These are phyloP conservation scores for Zapus hudsonius DNA, from an alignment of 2,113 vertebrate genomes.

Conservation along the genomic window DNA sequence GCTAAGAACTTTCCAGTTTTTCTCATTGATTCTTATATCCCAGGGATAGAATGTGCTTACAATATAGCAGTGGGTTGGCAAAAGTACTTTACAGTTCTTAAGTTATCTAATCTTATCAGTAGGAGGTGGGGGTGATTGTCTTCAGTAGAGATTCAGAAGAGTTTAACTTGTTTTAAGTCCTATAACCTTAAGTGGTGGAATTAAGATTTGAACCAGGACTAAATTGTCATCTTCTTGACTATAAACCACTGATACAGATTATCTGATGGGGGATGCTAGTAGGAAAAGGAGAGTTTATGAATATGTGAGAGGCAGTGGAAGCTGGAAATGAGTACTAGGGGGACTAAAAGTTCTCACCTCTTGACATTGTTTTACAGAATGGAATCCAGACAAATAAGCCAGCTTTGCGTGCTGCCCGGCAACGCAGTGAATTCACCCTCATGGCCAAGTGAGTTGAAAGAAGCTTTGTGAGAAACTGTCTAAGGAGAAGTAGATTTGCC, in stretches of 20 bases:
- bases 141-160: constrained; percentile 7
- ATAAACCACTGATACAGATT: neutral
- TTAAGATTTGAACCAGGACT: neutral
- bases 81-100: neutral
- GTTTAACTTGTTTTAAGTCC: neutral
- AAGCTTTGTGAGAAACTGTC: neutral
- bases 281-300: neutral
- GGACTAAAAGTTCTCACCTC: neutral
- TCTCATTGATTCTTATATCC: neutral
- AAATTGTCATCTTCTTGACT: neutral
- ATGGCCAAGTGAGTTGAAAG: constrained; percentile 94
- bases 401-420: constrained; percentile 87
- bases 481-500: neutral
- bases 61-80: no score
- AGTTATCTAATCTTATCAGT: neutral
- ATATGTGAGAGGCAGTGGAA: neutral
- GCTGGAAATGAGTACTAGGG: neutral
- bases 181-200: neutral
- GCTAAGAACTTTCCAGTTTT: no score
- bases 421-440: constrained; percentile 94
- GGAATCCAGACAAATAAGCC: constrained; percentile 89
- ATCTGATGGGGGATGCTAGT: fast-evolving
- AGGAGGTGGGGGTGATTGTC: neutral
- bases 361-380: constrained; percentile 86
- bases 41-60: neutral